These are phyloP conservation scores for Leucophenga montana DNA, from an alignment of 2,888 invertebrate genomes.

Conservation along the genomic window DNA sequence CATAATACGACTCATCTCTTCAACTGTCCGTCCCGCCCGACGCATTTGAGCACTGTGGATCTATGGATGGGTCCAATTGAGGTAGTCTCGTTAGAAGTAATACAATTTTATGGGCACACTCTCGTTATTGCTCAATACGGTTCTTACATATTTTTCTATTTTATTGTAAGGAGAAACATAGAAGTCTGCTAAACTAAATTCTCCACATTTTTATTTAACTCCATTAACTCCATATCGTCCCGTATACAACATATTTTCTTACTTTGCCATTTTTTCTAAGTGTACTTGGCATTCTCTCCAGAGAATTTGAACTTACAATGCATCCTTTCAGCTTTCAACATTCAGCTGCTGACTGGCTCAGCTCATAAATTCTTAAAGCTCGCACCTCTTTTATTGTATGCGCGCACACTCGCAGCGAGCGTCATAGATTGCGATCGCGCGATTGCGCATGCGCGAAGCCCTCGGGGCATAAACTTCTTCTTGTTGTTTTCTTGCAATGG, in stretches of 20 bases:
- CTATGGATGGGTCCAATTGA: no score
- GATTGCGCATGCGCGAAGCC: constrained; percentile 56
- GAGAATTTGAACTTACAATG: neutral
- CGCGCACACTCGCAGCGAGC: constrained; percentile 55
- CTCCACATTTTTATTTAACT: no score
- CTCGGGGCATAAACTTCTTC: constrained; percentile 28
- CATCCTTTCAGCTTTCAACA: neutral
- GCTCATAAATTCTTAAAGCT: constrained; percentile 71
- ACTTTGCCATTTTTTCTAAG: neutral
- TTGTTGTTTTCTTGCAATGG: neutral
- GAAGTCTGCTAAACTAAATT: no score
- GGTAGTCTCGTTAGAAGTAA: no score
- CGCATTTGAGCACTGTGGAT: no score
- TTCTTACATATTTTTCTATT: no score
- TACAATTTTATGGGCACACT: no score
- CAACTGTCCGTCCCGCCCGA: no score
- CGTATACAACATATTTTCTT: no score
- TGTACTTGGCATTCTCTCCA: constrained; percentile 8
- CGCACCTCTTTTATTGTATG: constrained; percentile 70
- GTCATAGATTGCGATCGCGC: constrained; percentile 60
- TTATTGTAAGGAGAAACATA: no score
- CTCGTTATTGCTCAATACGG: no score
- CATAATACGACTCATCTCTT: no score
- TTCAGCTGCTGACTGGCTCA: constrained; percentile 54
- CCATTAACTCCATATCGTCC: neutral